Conservation (phyloP, 2,797 vertebrate species). For the Tachyglossus aculeatus region DNA sequence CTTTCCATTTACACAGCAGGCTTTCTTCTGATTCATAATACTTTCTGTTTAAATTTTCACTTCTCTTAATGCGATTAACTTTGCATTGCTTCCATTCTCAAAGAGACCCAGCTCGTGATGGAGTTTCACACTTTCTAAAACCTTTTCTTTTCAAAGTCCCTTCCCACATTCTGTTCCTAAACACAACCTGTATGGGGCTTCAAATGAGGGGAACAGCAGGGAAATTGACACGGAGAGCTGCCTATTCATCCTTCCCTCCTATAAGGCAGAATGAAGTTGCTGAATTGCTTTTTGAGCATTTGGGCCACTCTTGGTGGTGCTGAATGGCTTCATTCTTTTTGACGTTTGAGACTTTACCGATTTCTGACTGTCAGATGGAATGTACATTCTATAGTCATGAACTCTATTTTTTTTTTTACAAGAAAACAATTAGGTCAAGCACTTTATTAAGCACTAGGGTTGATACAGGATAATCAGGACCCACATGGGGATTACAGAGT, state of each 20-base stretch:
- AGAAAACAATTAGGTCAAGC: too few species aligned
- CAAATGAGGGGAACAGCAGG: not conserved
- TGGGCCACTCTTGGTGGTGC: not conserved
- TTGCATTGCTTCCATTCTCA: constrained; percentile 2
- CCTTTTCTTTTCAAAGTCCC: not conserved
- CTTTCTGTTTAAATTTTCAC: not conserved
- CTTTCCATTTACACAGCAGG: not conserved
- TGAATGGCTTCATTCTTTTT: constrained; percentile 4
- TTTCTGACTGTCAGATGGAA: not conserved
- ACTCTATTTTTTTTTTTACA: too few species aligned
- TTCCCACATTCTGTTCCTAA: not conserved
- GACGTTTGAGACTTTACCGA: not conserved
- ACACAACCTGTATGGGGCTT: not conserved
- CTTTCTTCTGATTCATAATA: constrained; percentile 15
- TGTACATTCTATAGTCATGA: not conserved
- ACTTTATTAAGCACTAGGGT: too few species aligned
- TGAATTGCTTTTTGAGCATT: not conserved
- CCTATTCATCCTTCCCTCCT: not conserved
- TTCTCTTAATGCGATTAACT: constrained; percentile 14
- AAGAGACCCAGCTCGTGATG: constrained; percentile 7
- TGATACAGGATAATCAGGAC: too few species aligned
- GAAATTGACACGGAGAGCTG: not conserved
- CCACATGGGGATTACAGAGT: too few species aligned
- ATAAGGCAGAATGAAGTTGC: not conserved
- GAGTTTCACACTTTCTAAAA: not conserved